A percentile compares a stretch with the other conserved stretches of the same genome.
phyloP scores from a whole-genome alignment of 2,888 invertebrate species.

The Sinelater perroti region DNA sequence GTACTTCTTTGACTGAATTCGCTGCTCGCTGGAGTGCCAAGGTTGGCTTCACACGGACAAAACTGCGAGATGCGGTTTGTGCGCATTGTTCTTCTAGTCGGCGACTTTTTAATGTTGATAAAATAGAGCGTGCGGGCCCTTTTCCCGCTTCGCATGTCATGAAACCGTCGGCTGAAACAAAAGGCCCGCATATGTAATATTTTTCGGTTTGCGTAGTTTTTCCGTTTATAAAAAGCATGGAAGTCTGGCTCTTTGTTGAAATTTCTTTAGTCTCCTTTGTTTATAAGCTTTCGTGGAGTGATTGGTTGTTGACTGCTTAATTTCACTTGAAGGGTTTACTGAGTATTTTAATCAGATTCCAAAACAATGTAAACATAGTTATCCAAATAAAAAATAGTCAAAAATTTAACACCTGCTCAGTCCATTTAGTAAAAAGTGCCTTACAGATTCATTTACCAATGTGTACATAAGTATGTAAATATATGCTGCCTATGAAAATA shows the following conservation, averaged over 20 bases:
- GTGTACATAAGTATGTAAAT: too few species aligned
- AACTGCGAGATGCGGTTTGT: slow-evolving; percentile 36
- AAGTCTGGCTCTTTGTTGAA: background rate
- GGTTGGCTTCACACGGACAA: slow-evolving; percentile 37
- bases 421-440: too few species aligned
- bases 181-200: slow-evolving; percentile 41
- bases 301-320: too few species aligned
- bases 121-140: slow-evolving; percentile 28
- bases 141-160: slow-evolving; percentile 33
- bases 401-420: too few species aligned
- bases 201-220: slow-evolving; percentile 48
- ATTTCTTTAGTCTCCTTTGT: background rate
- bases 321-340: too few species aligned
- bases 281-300: background rate
- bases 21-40: slow-evolving; percentile 31
- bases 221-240: slow-evolving; percentile 37
- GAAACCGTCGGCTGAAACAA: slow-evolving; percentile 33
- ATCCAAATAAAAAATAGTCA: too few species aligned
- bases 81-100: slow-evolving; percentile 34
- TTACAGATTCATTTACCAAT: too few species aligned
- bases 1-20: slow-evolving; percentile 33
- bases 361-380: too few species aligned
- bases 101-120: slow-evolving; percentile 39
- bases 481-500: too few species aligned
- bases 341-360: too few species aligned